Evolutionary conservation across 2,888 invertebrate genomes (phyloP).

Genomic region (Tortricodes alternella): DNA sequence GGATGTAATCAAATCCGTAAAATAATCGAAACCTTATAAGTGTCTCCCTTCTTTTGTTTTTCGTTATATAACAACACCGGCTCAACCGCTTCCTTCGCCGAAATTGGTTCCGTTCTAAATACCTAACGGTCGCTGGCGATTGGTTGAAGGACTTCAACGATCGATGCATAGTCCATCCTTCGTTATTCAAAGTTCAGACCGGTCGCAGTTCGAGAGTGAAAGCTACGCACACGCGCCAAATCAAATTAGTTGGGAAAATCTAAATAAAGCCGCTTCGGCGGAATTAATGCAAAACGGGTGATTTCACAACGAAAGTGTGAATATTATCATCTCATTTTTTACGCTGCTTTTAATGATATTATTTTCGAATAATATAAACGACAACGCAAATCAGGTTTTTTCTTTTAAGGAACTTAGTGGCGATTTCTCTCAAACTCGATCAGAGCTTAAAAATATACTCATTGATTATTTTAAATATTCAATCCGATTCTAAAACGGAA

Average conservation of each 20-base stretch:
- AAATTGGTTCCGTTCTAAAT: slow-evolving; percentile 14
- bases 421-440: slow-evolving; percentile 25
- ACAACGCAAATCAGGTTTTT: slow-evolving; percentile 16
- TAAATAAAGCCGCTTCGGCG: slow-evolving; percentile 24
- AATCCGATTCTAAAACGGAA: not conserved
- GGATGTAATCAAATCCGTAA: no score
- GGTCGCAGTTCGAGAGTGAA: slow-evolving; percentile 55
- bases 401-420: not conserved
- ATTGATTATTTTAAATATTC: not conserved
- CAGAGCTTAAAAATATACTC: slow-evolving; percentile 13
- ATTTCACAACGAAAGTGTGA: slow-evolving; percentile 23
- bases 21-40: no score
- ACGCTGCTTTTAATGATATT: not conserved
- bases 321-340: slow-evolving; percentile 18
- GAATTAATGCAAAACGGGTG: slow-evolving; percentile 20
- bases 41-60: no score
- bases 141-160: not conserved
- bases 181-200: slow-evolving; percentile 48
- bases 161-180: slow-evolving; percentile 16
- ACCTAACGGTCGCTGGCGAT: not conserved
- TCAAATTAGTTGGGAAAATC: slow-evolving; percentile 35
- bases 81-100: not conserved
- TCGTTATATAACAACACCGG: not conserved
- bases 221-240: slow-evolving; percentile 45
- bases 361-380: not conserved